Conservation (phyloP, 2,888 invertebrate genomes). For the Epiblema foenella region DNA sequence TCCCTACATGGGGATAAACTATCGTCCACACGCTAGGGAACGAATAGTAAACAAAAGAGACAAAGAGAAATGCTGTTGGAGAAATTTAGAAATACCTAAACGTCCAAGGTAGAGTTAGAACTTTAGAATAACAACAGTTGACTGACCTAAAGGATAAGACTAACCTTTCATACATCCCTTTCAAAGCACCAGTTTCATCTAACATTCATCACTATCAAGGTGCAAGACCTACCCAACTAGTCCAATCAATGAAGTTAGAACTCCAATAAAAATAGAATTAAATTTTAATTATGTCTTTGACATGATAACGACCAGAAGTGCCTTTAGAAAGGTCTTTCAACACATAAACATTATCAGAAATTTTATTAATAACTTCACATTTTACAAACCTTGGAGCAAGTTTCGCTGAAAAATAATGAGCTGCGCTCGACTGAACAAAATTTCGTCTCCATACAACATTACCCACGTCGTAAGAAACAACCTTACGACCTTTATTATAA, state of each 20-base stretch:
- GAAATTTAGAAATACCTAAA: background rate
- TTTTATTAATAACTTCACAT: constrained; percentile 18
- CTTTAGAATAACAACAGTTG: background rate
- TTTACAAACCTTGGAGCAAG: constrained; percentile 35
- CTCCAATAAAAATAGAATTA: background rate
- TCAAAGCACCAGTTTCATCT: background rate
- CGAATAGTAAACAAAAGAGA: background rate
- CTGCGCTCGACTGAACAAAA: constrained; percentile 23
- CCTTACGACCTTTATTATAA: constrained; percentile 25
- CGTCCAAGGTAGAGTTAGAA: no score
- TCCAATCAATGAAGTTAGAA: background rate
- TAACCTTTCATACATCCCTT: background rate
- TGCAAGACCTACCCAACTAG: background rate
- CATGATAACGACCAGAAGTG: constrained; percentile 28
- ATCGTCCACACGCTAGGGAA: background rate
- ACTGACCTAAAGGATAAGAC: background rate
- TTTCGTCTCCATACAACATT: constrained; percentile 33
- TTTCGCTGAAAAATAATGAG: constrained; percentile 28
- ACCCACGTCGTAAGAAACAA: constrained; percentile 13
- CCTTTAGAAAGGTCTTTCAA: constrained; percentile 21
- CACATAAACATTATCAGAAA: constrained; percentile 29
- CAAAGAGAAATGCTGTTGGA: background rate
- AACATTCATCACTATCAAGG: constrained; percentile 3
- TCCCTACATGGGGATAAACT: background rate
- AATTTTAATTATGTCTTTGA: constrained; percentile 31